Conservation (phyloP, 2,888 invertebrate species). For the Zele albiditarsus region DNA sequence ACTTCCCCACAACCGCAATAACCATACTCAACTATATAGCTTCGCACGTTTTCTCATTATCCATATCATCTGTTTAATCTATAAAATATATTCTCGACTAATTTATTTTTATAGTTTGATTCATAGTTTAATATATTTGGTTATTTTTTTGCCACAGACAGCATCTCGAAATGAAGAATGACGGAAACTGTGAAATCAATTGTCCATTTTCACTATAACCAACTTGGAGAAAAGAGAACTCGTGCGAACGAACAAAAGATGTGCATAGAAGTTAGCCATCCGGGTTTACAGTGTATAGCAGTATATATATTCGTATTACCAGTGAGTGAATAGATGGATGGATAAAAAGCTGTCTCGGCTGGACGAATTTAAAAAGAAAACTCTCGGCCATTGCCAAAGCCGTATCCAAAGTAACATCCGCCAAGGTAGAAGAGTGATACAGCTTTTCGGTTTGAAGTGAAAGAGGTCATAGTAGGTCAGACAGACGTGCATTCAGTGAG, state of each 20-base stretch:
- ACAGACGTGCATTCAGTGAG: constrained; percentile 19
- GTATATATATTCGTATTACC: constrained; percentile 25
- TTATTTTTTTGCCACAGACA: neutral
- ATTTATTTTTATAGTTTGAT: neutral
- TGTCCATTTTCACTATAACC: neutral
- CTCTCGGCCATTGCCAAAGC: constrained; percentile 24
- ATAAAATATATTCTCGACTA: neutral
- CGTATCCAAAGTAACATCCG: constrained; percentile 7
- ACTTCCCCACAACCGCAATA: neutral
- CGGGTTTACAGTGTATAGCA: neutral
- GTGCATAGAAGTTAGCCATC: constrained; percentile 4
- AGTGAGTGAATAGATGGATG: constrained; percentile 27
- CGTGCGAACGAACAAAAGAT: constrained; percentile 12
- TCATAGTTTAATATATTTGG: neutral
- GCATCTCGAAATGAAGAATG: too few relatives aligned
- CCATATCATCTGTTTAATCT: constrained; percentile 3
- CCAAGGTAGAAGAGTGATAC: constrained; percentile 29
- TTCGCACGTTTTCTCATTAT: constrained; percentile 3
- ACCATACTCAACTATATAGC: constrained; percentile 17
- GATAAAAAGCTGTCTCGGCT: constrained; percentile 35
- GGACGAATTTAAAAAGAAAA: constrained; percentile 37
- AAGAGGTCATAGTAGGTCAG: constrained; percentile 33
- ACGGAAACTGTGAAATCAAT: constrained; percentile 6
- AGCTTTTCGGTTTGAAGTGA: constrained; percentile 10
- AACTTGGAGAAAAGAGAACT: neutral